Evolutionary conservation across 2,888 invertebrate genomes (phyloP).

Genomic region (Cinara cedri): DNA sequence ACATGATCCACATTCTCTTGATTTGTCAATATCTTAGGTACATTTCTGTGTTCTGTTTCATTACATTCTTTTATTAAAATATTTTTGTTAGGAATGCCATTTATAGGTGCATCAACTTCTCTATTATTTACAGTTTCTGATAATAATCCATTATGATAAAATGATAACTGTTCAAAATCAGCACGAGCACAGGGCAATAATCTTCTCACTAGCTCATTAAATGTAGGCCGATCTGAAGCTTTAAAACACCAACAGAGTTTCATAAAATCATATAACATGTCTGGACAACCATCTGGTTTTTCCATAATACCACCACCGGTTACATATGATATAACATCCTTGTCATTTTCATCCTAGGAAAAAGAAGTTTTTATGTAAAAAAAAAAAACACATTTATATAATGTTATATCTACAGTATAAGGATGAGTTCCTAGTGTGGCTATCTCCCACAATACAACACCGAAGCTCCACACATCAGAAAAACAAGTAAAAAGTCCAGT

Average conservation of each 20-base stretch:
- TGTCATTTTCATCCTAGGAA: constrained; percentile 81
- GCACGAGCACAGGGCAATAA: constrained; percentile 72
- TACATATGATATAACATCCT: constrained; percentile 88
- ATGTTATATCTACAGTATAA: constrained; percentile 73
- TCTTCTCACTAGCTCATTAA: constrained; percentile 79
- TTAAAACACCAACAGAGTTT: constrained; percentile 89
- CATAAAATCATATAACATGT: constrained; percentile 90
- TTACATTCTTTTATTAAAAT: constrained; percentile 34
- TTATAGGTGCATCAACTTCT: constrained; percentile 27
- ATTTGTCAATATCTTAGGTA: constrained; percentile 46
- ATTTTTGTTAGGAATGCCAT: constrained; percentile 35
- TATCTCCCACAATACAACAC: constrained; percentile 98
- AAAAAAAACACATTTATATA: constrained; percentile 9
- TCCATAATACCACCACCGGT: constrained; percentile 93
- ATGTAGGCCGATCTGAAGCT: constrained; percentile 79
- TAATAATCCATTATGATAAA: constrained; percentile 67
- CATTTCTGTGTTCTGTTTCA: constrained; percentile 28
- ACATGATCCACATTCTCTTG: constrained; percentile 15
- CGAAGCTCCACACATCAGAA: constrained; percentile 92
- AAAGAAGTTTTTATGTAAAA: background rate
- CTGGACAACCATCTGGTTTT: constrained; percentile 93
- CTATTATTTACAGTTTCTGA: constrained; percentile 35
- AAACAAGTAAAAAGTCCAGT: constrained; percentile 90
- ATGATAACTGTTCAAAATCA: constrained; percentile 69
- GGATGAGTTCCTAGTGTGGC: constrained; percentile 96